phyloP scores from a whole-genome alignment of 2,888 invertebrate species.

The Leucoma salicis region DNA sequence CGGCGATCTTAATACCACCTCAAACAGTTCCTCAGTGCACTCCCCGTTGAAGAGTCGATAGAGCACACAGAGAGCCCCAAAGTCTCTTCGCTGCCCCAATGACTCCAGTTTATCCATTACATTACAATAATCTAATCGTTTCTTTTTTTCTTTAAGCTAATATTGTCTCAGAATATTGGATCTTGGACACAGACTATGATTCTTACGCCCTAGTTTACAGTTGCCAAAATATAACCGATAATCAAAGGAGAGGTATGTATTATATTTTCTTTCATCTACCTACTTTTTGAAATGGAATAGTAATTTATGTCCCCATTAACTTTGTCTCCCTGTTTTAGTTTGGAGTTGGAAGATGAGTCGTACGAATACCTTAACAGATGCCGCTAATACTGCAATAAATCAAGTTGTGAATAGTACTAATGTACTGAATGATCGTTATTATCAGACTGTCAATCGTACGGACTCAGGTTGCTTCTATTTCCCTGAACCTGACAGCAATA shows the following conservation, averaged over 20 bases:
- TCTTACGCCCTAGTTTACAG: conserved; percentile 17
- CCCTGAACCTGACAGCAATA: conserved; percentile 27
- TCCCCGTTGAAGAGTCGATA: too few species aligned
- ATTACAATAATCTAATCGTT: not conserved
- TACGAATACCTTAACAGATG: conserved; percentile 18
- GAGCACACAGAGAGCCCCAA: too few species aligned
- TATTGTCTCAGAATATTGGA: conserved; percentile 1
- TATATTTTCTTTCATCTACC: not conserved
- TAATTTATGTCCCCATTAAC: too few species aligned
- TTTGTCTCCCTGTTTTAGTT: conserved; percentile 38
- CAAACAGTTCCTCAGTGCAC: too few species aligned
- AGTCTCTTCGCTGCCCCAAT: too few species aligned
- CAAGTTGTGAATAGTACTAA: conserved; percentile 19
- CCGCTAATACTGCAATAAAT: conserved; percentile 29
- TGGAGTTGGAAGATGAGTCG: conserved; percentile 61
- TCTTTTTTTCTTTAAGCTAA: conserved; percentile 1
- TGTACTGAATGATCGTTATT: conserved; percentile 42
- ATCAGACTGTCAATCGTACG: conserved; percentile 31
- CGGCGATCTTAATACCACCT: too few species aligned
- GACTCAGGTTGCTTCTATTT: conserved; percentile 46
- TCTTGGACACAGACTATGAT: conserved; percentile 15
- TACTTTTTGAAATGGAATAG: too few species aligned
- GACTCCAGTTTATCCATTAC: too few species aligned
- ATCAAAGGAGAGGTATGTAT: conserved; percentile 9
- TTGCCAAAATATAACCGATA: not conserved